Evolutionary conservation across 2,888 invertebrate genomes (phyloP).

Genomic region (Malthinus flaveolus): DNA sequence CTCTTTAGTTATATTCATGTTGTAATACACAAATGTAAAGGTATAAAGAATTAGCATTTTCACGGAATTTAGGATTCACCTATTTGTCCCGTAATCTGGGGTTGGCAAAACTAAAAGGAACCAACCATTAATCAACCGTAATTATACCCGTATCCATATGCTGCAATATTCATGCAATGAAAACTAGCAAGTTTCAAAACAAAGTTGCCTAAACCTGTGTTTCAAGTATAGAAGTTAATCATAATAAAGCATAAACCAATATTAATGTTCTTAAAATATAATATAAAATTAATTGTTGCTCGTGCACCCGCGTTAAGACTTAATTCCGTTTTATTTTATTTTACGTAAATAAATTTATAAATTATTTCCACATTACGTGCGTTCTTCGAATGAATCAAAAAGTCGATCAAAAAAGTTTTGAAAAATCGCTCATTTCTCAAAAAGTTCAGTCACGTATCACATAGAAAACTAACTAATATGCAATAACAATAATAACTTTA

Average conservation of each 20-base stretch:
- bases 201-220: slow-evolving; percentile 5
- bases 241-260: slow-evolving; percentile 6
- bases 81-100: slow-evolving; percentile 25
- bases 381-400: slow-evolving; percentile 41
- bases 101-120: slow-evolving; percentile 20
- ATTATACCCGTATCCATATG: slow-evolving; percentile 18
- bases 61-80: slow-evolving; percentile 18
- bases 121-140: slow-evolving; percentile 24
- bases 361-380: slow-evolving; percentile 41
- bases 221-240: slow-evolving; percentile 6
- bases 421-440: slow-evolving; percentile 40
- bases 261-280: slow-evolving; percentile 5
- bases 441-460: slow-evolving; percentile 33
- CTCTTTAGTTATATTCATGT: not conserved
- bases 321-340: no score
- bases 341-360: no score
- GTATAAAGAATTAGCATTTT: slow-evolving; percentile 23
- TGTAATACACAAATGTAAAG: slow-evolving; percentile 2
- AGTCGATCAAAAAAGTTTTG: slow-evolving; percentile 40
- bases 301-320: not conserved
- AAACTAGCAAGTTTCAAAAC: slow-evolving; percentile 5
- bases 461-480: slow-evolving; percentile 39
- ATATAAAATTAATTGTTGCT: not conserved
- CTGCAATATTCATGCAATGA: slow-evolving; percentile 16
- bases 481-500: slow-evolving; percentile 38